Conservation (phyloP, 2,888 invertebrate genomes). For the Trissoscelio sp. region DNA sequence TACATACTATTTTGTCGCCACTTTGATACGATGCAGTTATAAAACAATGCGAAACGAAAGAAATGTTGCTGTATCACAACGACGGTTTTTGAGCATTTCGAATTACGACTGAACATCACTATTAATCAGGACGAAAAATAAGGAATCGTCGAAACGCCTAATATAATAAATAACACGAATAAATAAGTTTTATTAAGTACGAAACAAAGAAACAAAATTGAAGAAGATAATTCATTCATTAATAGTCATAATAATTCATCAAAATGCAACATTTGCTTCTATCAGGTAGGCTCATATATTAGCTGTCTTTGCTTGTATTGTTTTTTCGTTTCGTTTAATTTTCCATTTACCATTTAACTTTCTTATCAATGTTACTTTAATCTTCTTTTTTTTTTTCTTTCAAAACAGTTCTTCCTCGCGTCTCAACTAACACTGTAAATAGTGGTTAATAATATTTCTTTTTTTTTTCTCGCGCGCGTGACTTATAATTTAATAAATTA, state of each 20-base stretch:
- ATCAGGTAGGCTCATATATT: slow-evolving; percentile 65
- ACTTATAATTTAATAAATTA: slow-evolving; percentile 82
- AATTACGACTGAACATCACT: slow-evolving; percentile 35
- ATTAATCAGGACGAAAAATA: slow-evolving; percentile 31
- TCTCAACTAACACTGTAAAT: slow-evolving; percentile 80
- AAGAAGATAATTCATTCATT: too few species aligned
- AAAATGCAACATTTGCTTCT: slow-evolving; percentile 60
- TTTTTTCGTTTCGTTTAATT: slow-evolving; percentile 78
- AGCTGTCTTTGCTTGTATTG: slow-evolving; percentile 42
- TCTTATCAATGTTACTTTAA: slow-evolving; percentile 81
- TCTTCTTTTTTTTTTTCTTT: slow-evolving; percentile 41
- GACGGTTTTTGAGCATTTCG: slow-evolving; percentile 55
- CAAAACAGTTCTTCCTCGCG: slow-evolving; percentile 70
- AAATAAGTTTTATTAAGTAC: slow-evolving; percentile 63
- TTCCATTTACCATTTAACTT: slow-evolving; percentile 75
- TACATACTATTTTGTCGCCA: slow-evolving; percentile 61
- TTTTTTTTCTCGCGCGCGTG: slow-evolving; percentile 72
- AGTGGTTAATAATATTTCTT: slow-evolving; percentile 76
- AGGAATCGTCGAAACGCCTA: slow-evolving; percentile 32
- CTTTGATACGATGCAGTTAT: slow-evolving; percentile 61
- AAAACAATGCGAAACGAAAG: slow-evolving; percentile 58
- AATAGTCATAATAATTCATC: too few species aligned
- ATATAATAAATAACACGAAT: slow-evolving; percentile 56
- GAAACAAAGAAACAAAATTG: slow-evolving; percentile 58
- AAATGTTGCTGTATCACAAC: slow-evolving; percentile 60